Evolutionary conservation across 2,888 invertebrate genomes (phyloP), one percentile per base, ranked within the genome.

Genomic region (Exephanes ischioxanthus): DNA sequence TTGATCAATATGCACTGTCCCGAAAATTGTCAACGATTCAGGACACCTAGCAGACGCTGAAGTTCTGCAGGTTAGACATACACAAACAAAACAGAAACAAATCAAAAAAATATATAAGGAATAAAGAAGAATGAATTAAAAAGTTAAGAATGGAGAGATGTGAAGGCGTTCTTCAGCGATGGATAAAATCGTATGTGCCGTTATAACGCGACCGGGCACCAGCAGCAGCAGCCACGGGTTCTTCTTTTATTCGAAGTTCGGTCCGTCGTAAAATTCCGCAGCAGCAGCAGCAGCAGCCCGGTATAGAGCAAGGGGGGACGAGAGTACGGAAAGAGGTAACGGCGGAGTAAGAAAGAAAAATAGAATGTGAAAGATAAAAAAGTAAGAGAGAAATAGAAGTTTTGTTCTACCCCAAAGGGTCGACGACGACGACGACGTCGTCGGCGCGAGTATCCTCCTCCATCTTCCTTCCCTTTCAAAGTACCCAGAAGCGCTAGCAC

Each of bases 241-340:
- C 83, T 75, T 78, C 73, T 81, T 81, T 73, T 75, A 70, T 81
- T 68, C 78, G 75, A 82, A 81, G 78, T 85, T 85, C 70, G 73
- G 68, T 78, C 78, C 78, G 78, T 81, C 85, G 85, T 85, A 85
- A 85, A 85, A 85, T 77, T 75, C 85, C 78, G 55, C 45, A 78
- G 55, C 71, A 67, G 22, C 45, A 78, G 55, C 71, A 67, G 22
- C 70, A 53, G n/a, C n/a, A n/a, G 2, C 37, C 30, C 26, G 58
- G 58, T 63, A 63, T 63, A n/a, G 61, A 16, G 61, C 30, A 16
- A 63, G 61, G 30, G 11, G 51, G 55, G 22, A 11, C 11, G n/a
- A 66, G 33, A 53, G 53, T 37, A 67, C 37, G 53, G 67, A 41
- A 67, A 19, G 19, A 41, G n/a, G 41, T 37, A 67, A 41, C 19